Evolutionary conservation across 2,113 vertebrate species (phyloP).

Genomic region (Cyprinodon tularosa): DNA sequence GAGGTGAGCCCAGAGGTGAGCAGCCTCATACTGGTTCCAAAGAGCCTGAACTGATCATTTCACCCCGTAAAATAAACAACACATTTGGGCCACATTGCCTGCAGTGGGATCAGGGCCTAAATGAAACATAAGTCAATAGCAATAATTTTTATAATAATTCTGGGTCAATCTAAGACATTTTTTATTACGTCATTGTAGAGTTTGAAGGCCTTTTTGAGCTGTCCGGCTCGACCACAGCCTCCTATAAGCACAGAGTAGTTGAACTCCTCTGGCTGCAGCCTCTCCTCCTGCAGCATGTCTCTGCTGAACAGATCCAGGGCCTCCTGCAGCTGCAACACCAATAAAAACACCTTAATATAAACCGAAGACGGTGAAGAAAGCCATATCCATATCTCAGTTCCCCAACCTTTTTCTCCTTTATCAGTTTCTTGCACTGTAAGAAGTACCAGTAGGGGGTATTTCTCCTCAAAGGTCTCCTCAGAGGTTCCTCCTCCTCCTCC

Average conservation of each 20-base stretch:
- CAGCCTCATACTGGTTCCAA: no score
- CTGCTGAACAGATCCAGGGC: conserved; percentile 90
- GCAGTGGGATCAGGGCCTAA: no score
- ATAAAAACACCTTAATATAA: not conserved
- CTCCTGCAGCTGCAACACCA: conserved; percentile 82
- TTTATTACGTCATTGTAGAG: conserved; percentile 89
- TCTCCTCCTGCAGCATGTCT: conserved; percentile 89
- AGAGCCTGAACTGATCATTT: no score
- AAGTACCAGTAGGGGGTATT: conserved; percentile 94
- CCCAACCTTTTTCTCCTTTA: conserved; percentile 87
- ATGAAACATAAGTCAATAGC: no score
- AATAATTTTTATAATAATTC: no score
- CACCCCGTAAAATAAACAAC: no score
- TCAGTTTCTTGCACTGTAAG: conserved; percentile 87
- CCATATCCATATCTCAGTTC: not conserved
- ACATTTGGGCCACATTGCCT: no score
- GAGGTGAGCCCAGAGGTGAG: no score
- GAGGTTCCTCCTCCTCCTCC: conserved; percentile 2
- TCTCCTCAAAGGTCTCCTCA: conserved; percentile 46
- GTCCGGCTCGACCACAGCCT: conserved; percentile 89
- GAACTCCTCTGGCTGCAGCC: conserved; percentile 83
- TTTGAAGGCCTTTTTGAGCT: conserved; percentile 88
- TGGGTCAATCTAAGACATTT: no score
- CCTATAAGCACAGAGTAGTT: conserved; percentile 95
- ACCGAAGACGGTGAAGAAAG: not conserved